Percentiles rank a stretch among this genome's conserved stretches.
These are phyloP conservation scores for Anodontia alba DNA, from an alignment of 2,888 invertebrate species.

Conservation along the genomic window DNA sequence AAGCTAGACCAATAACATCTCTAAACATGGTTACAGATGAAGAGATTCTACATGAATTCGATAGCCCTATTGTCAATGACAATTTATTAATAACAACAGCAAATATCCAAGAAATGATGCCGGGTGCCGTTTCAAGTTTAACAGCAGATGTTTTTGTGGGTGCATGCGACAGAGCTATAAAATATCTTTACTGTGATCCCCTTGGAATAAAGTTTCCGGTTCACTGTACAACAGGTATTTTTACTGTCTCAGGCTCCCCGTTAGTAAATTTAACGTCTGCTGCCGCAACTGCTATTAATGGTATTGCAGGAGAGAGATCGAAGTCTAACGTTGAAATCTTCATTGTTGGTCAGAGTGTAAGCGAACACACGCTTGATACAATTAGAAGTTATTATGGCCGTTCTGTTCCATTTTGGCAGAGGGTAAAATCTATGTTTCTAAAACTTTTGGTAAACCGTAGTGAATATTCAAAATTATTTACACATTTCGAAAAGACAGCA, in stretches of 20 bases:
- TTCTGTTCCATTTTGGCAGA: background rate
- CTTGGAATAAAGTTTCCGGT: background rate
- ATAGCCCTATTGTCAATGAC: slow-evolving; percentile 18
- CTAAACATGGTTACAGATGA: slow-evolving; percentile 10
- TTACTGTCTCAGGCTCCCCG: background rate
- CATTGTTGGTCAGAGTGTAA: background rate
- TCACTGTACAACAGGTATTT: background rate
- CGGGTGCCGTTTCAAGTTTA: slow-evolving; percentile 22
- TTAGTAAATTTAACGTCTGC: background rate
- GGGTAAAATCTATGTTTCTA: background rate
- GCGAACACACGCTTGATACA: background rate
- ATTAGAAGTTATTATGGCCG: background rate
- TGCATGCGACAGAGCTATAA: background rate
- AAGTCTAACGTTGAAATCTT: background rate
- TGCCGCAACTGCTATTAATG: background rate
- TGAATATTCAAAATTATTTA: background rate
- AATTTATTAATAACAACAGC: slow-evolving; percentile 12
- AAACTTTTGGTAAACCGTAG: background rate
- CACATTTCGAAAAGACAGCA: background rate
- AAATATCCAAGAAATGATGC: slow-evolving; percentile 31
- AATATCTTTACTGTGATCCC: too few species aligned
- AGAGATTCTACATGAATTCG: slow-evolving; percentile 30
- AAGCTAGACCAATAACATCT: slow-evolving; percentile 23
- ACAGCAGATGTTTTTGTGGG: background rate
- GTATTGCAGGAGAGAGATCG: background rate